Conservation (phyloP, 2,888 invertebrate species). For the Andrena bicolor region DNA sequence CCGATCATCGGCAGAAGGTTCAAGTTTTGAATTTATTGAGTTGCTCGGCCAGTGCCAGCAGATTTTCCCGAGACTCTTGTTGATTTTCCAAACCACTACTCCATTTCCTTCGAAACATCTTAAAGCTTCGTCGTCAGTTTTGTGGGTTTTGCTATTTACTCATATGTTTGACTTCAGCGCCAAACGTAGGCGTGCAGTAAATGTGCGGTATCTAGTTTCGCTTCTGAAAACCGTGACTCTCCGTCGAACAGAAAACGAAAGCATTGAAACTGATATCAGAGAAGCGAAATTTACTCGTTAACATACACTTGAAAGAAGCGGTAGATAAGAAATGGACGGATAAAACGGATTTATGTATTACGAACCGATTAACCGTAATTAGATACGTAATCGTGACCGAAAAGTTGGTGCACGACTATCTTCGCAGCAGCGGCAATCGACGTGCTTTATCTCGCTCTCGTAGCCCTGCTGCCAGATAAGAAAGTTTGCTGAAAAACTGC, state of each 20-base stretch:
- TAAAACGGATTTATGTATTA: conserved; percentile 59
- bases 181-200: too few species aligned
- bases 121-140: not conserved
- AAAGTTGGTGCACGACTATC: conserved; percentile 48
- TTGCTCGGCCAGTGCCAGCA: conserved; percentile 39
- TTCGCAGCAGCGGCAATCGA: conserved; percentile 48
- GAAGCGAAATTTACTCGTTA: not conserved
- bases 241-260: too few species aligned
- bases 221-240: too few species aligned
- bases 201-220: too few species aligned
- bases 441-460: conserved; percentile 55
- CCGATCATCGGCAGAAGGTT: conserved; percentile 42
- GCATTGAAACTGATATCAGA: not conserved
- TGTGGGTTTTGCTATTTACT: not conserved
- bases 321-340: conserved; percentile 27
- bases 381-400: conserved; percentile 56
- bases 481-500: conserved; percentile 68
- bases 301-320: not conserved
- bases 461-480: conserved; percentile 47
- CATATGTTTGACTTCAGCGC: not conserved
- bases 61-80: conserved; percentile 40
- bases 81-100: conserved; percentile 57
- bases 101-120: not conserved
- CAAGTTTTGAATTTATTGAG: conserved; percentile 72
- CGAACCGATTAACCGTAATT: conserved; percentile 66